Conservation (phyloP, 2,797 vertebrate species). For the Pangasius sanitwongsei region DNA sequence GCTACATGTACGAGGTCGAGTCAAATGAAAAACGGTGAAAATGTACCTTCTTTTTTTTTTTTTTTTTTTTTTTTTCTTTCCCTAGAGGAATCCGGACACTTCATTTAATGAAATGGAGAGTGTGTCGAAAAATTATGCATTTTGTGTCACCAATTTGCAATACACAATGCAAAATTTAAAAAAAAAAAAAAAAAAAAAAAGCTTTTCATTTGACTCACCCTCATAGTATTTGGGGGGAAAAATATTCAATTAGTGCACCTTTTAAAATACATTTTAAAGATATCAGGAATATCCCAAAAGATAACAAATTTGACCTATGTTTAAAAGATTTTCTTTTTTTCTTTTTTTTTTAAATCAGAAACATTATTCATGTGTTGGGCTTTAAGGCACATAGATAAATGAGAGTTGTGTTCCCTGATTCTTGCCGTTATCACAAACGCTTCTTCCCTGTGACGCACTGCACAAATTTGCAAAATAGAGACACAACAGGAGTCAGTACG, state of each 20-base stretch:
- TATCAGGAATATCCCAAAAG: neutral
- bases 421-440: neutral
- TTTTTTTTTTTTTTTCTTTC: too few relatives aligned
- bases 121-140: neutral
- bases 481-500: conserved; percentile 1
- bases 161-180: neutral
- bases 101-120: neutral
- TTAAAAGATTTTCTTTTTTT: neutral
- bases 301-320: neutral
- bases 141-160: neutral
- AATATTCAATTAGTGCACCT: conserved; percentile 12
- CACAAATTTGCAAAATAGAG: neutral
- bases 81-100: neutral
- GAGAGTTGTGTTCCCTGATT: neutral
- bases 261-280: conserved; percentile 15
- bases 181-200: neutral
- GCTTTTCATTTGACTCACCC: conserved; percentile 1
- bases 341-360: neutral
- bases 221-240: neutral
- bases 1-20: neutral
- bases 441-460: neutral
- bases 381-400: neutral
- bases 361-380: neutral
- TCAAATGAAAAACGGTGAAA: neutral
- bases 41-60: neutral